Conservation (phyloP, 2,113 vertebrate species). For the Erinaceus europaeus region DNA sequence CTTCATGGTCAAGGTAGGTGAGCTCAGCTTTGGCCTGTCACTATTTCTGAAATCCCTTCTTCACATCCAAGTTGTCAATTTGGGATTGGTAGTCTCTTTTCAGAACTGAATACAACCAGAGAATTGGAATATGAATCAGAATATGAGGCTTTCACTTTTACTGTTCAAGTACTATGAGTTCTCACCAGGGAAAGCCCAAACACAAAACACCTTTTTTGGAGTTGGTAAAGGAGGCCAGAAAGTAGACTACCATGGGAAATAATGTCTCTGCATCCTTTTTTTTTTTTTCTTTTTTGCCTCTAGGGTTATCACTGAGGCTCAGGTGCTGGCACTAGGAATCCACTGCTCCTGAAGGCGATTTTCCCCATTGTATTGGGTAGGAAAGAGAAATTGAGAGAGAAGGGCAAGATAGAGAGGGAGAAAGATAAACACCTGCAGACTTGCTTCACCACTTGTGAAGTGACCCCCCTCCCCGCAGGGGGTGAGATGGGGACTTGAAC, state of each 20-base stretch:
- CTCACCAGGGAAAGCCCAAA: not conserved
- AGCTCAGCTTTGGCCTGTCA: constrained; percentile 57
- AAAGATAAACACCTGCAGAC: no score
- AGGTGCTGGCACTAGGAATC: no score
- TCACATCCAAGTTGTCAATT: constrained; percentile 23
- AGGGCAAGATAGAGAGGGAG: no score
- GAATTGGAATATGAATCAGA: constrained; percentile 27
- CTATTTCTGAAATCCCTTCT: constrained; percentile 42
- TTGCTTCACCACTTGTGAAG: no score
- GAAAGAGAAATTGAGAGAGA: no score
- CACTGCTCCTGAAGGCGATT: no score
- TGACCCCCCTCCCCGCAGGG: no score
- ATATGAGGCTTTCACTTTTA: constrained; percentile 24
- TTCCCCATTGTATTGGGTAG: no score
- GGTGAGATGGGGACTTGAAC: no score
- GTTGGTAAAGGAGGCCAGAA: constrained; percentile 19
- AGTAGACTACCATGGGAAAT: not conserved
- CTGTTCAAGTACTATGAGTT: not conserved
- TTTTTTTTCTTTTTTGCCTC: no score
- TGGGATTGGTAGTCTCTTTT: constrained; percentile 55
- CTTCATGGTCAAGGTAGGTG: constrained; percentile 38
- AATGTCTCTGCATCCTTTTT: no score
- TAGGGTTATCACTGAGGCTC: no score
- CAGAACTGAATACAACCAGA: constrained; percentile 34
- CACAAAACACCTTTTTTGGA: not conserved